Evolutionary conservation across 2,888 invertebrate species (phyloP), one percentile per base, ranked within the genome.

Genomic region (Eupithecia abbreviata): DNA sequence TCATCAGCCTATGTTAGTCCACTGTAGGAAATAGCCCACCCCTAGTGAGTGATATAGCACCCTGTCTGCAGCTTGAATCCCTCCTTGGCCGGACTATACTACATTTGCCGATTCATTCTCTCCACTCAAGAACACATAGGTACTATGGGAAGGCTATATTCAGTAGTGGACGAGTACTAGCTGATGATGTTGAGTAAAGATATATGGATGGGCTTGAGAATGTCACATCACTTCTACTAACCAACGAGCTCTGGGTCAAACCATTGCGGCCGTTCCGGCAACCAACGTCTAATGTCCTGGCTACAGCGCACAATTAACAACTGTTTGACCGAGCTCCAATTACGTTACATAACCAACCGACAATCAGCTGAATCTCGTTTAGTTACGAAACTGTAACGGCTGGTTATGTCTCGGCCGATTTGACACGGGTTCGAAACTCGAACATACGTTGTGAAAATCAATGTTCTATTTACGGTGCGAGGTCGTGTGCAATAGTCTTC

Each of bases 341-440:
- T 76, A 70, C 66, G 42, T 77, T 73, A 76, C 77, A 73, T 73
- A 76, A 72, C 58, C 13, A 75, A 73, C 76, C 70, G 77, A 79
- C 74, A 75, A 66, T 73, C 77, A 71, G 71, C 69, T 69, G 67
- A 68, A 75, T 77, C 74, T 75, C 71, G 76, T 75, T 76, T 75
- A 71, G 73, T 79, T 79, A 74, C 76, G 76, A 82, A 71, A 79
- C 73, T 76, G 72, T 76, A 75, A 80, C 77, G 77, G 81, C 82
- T 80, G 80, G 85, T 87, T 84, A 84, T 85, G 88, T 87, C 80
- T 83, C 86, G 86, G 81, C 79, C 81, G 86, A 87, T 89, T 90
- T 85, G 88, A 74, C 83, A 80, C 80, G 83, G 84, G 82, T 84
- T 89, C 85, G 81, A 83, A 83, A 85, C 84, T 83, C 81, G 80